Evolutionary conservation across 2,888 invertebrate species (phyloP).

Genomic region (Argyresthia goedartella): DNA sequence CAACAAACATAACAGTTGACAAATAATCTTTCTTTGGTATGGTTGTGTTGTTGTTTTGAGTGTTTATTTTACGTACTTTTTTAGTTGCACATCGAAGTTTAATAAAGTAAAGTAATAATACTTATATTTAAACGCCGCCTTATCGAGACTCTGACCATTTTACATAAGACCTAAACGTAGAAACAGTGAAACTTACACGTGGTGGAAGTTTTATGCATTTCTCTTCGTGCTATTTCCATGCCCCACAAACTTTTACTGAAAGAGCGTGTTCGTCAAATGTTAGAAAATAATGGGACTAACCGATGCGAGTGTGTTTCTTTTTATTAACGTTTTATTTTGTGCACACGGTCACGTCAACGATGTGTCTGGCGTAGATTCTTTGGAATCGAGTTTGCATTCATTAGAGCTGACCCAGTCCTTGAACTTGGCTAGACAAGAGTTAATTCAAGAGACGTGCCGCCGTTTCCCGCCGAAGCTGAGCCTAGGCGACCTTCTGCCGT

Average conservation of each 20-base stretch:
- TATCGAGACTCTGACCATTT: too few relatives aligned
- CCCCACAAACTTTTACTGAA: conserved; percentile 41
- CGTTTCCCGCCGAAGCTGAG: conserved; percentile 49
- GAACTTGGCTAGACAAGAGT: conserved; percentile 74
- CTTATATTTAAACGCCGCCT: too few relatives aligned
- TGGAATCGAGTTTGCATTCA: conserved; percentile 42
- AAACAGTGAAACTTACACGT: too few relatives aligned
- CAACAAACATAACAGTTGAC: too few relatives aligned
- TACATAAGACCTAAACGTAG: too few relatives aligned
- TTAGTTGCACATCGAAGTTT: not conserved
- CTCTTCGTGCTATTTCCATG: conserved; percentile 18
- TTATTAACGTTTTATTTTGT: conserved; percentile 25
- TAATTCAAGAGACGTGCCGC: conserved; percentile 73
- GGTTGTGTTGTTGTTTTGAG: too few relatives aligned
- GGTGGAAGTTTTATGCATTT: not conserved
- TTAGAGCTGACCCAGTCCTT: conserved; percentile 73
- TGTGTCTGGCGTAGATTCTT: conserved; percentile 16
- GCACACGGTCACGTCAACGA: conserved; percentile 37
- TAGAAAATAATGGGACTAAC: conserved; percentile 37
- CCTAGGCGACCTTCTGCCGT: conserved; percentile 59
- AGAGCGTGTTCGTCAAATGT: conserved; percentile 42
- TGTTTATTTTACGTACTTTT: not conserved
- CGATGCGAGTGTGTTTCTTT: conserved; percentile 30
- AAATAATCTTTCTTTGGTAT: too few relatives aligned
- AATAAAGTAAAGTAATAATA: conserved; percentile 10